Conservation (phyloP, 2,797 vertebrate genomes). For the Schizopygopsis malacanthus region DNA sequence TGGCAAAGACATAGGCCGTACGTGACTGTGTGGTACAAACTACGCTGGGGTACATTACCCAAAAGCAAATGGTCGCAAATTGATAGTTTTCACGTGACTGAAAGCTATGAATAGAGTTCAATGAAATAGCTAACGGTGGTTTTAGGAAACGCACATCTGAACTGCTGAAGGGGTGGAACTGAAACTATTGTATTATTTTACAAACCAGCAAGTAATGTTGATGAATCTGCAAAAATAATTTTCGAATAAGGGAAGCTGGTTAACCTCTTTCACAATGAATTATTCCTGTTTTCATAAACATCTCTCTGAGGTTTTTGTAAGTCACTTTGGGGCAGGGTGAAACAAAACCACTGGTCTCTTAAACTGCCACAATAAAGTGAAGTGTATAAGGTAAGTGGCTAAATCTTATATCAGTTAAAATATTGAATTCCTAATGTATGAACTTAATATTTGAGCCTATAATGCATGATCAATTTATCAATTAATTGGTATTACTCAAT, state of each 20-base stretch:
- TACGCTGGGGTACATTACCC: neutral
- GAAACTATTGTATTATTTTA: conserved; percentile 10
- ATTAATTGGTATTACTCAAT: neutral
- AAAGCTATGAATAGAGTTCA: no score
- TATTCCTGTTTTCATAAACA: conserved; percentile 20
- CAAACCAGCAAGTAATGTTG: neutral
- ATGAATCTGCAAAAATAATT: neutral
- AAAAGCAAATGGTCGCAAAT: neutral
- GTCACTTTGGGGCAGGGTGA: neutral
- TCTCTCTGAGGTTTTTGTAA: neutral
- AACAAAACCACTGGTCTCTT: neutral
- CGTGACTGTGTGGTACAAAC: neutral
- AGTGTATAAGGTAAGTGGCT: conserved; percentile 3
- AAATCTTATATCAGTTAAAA: neutral
- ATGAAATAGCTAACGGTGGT: no score
- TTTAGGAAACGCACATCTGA: neutral
- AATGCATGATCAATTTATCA: neutral
- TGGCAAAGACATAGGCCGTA: neutral
- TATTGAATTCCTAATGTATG: neutral
- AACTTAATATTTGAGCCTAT: neutral
- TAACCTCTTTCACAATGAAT: neutral
- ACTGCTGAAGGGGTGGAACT: neutral
- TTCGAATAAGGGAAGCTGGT: conserved; percentile 10
- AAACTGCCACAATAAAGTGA: neutral
- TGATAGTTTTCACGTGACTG: no score